Conservation (phyloP, 2,888 invertebrate species). For the Ptilodon capucinus region DNA sequence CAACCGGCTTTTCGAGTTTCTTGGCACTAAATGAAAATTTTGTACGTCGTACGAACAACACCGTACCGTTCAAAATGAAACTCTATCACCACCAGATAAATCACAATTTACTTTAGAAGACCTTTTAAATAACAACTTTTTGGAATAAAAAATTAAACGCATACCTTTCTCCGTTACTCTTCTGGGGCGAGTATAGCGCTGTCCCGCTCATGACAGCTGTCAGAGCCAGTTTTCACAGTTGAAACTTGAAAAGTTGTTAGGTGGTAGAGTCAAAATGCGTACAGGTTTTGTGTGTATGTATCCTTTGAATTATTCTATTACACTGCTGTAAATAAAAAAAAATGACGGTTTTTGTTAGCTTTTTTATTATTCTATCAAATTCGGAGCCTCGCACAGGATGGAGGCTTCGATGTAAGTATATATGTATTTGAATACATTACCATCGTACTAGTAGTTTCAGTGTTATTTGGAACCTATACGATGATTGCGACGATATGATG, state of each 20-base stretch:
- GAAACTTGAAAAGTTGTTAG: conserved; percentile 54
- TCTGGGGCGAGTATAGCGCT: conserved; percentile 5
- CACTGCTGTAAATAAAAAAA: conserved; percentile 4
- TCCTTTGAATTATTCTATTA: conserved; percentile 15
- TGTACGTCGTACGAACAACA: conserved; percentile 16
- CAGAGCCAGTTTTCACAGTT: conserved; percentile 68
- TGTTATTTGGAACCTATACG: no score
- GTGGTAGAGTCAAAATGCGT: conserved; percentile 9
- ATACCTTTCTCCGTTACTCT: conserved; percentile 24
- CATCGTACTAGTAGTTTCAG: background rate
- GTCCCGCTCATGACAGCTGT: conserved; percentile 54
- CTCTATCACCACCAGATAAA: conserved; percentile 7
- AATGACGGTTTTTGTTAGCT: conserved; percentile 3
- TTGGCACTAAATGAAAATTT: conserved; percentile 31
- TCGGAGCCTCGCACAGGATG: background rate
- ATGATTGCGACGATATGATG: no score
- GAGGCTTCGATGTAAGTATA: background rate
- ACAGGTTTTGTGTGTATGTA: conserved; percentile 10
- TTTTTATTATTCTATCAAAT: background rate
- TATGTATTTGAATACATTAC: background rate
- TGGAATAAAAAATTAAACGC: conserved; percentile 3
- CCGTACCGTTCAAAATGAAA: conserved; percentile 13
- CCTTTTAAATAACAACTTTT: conserved; percentile 18
- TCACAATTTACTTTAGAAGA: conserved; percentile 9
- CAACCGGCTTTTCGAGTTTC: conserved; percentile 62